phyloP scores from a whole-genome alignment of 2,888 invertebrate genomes.

The Neria commutata region DNA sequence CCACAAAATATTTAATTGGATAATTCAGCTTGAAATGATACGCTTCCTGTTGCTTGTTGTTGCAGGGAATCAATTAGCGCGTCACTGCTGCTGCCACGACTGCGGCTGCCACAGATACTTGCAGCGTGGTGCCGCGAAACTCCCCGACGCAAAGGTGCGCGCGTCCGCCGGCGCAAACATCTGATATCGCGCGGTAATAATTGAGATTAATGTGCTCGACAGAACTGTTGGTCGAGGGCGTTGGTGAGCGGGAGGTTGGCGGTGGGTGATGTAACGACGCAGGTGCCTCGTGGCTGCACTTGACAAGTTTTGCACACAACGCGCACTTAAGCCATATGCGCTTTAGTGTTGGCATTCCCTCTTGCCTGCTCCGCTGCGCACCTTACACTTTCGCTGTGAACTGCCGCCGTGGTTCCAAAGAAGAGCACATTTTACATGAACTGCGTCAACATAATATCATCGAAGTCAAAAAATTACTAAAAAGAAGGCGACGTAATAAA shows the following conservation, averaged over 20 bases:
- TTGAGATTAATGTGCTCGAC: constrained; percentile 30
- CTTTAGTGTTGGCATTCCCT: not conserved
- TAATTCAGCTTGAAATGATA: not conserved
- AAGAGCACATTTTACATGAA: no score
- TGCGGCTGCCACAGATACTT: not conserved
- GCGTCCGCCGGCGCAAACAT: not conserved
- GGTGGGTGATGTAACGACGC: no score
- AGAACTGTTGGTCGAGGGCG: not conserved
- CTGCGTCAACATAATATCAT: no score
- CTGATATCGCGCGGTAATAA: constrained; percentile 24
- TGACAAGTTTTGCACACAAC: constrained; percentile 32
- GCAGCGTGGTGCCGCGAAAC: not conserved
- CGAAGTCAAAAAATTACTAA: no score
- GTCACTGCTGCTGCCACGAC: not conserved
- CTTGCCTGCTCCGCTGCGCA: no score
- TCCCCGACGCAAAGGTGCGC: not conserved
- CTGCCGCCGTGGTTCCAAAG: no score
- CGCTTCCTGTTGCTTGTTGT: not conserved
- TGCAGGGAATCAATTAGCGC: not conserved
- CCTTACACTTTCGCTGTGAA: no score
- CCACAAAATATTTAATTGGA: not conserved
- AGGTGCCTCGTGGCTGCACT: constrained; percentile 33
- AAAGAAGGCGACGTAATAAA: no score
- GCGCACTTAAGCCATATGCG: constrained; percentile 31
- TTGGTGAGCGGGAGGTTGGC: not conserved